These are phyloP conservation scores for Chionoecetes opilio DNA, from an alignment of 1,140 invertebrate species.

Conservation along the genomic window DNA sequence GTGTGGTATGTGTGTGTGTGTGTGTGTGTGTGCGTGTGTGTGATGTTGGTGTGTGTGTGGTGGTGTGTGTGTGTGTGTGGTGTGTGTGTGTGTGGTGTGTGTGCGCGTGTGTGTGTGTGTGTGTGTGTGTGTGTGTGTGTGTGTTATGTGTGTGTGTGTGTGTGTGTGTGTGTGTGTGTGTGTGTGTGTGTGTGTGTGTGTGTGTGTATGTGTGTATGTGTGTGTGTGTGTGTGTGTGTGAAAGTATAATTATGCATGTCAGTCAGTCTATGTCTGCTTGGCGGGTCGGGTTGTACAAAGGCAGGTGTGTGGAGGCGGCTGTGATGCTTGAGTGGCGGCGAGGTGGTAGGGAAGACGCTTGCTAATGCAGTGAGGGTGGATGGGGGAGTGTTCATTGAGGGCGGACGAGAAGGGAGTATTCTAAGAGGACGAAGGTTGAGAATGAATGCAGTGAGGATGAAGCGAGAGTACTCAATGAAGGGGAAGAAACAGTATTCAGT, in stretches of 20 bases:
- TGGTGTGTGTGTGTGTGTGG: slow-evolving; percentile 24
- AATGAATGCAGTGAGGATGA: not conserved
- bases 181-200: not conserved
- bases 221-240: slow-evolving; percentile 25
- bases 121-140: too few relatives aligned
- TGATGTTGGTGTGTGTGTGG: not conserved
- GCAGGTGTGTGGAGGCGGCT: not conserved
- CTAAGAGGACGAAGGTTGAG: not conserved
- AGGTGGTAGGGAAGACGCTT: not conserved
- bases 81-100: not conserved
- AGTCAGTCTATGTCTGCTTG: too few relatives aligned
- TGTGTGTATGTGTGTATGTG: slow-evolving; percentile 9
- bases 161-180: not conserved
- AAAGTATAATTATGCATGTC: too few relatives aligned
- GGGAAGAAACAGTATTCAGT: too few relatives aligned
- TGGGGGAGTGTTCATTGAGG: not conserved
- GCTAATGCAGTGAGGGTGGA: not conserved
- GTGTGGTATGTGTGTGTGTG: slow-evolving; percentile 5
- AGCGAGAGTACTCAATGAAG: too few relatives aligned
- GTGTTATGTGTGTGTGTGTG: too few relatives aligned
- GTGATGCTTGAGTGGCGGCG: not conserved
- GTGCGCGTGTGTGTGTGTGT: too few relatives aligned
- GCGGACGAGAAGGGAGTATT: not conserved
- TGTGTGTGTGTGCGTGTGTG: not conserved
- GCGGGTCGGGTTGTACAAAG: not conserved